A percentile compares a stretch with the other conserved stretches of the same genome.
Conservation (phyloP, 2,888 invertebrate genomes). For the Epistrophe grossulariae region DNA sequence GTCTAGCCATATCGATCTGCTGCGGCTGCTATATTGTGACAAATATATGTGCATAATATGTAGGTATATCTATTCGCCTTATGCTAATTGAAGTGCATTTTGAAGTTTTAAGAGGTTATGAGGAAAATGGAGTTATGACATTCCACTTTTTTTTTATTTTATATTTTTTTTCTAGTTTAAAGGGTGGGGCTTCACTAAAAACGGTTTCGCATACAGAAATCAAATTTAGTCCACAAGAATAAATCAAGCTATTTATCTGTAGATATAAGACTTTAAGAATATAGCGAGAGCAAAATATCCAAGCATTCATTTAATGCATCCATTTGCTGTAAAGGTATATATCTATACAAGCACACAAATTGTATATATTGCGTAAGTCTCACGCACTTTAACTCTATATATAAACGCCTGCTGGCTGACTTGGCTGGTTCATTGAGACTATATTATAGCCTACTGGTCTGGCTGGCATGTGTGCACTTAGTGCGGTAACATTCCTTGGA, state of each 20-base stretch:
- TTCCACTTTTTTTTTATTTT: constrained; percentile 14
- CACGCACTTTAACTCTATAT: constrained; percentile 71
- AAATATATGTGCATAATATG: constrained; percentile 32
- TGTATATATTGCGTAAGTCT: constrained; percentile 59
- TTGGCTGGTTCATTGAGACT: constrained; percentile 36
- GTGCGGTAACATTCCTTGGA: constrained; percentile 74
- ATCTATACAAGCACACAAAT: constrained; percentile 4
- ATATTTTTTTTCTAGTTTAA: neutral
- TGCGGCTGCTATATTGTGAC: constrained; percentile 44
- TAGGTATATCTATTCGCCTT: constrained; percentile 15
- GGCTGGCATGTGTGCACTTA: constrained; percentile 70
- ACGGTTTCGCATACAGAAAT: constrained; percentile 32
- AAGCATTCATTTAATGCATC: constrained; percentile 25
- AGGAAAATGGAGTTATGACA: constrained; percentile 27
- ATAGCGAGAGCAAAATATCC: constrained; percentile 2
- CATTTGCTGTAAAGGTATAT: neutral
- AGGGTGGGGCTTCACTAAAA: constrained; percentile 32
- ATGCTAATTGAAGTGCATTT: constrained; percentile 71
- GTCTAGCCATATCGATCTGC: constrained; percentile 76
- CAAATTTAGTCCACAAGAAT: constrained; percentile 31
- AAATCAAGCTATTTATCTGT: constrained; percentile 4
- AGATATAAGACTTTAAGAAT: constrained; percentile 2
- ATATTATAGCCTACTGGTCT: constrained; percentile 10
- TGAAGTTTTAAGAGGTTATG: constrained; percentile 32
- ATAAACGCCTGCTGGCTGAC: constrained; percentile 60